A percentile compares a stretch with the other conserved stretches of the same genome.
phyloP scores from a whole-genome alignment of 2,113 vertebrate species.

The Neodontobutis hainanensis region DNA sequence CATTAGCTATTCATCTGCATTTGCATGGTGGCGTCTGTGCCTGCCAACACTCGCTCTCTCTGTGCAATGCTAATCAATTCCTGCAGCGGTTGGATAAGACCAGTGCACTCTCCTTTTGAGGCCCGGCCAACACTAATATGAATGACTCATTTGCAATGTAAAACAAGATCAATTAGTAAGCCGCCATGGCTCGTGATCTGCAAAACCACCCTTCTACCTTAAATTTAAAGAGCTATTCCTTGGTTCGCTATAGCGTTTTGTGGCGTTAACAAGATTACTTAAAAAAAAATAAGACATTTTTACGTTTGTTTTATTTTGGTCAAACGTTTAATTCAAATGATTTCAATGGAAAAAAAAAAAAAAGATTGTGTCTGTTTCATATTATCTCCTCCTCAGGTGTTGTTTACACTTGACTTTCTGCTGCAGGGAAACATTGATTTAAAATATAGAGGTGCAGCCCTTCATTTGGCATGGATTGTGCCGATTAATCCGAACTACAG shows the following conservation, averaged over 20 bases:
- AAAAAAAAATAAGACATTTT: background rate
- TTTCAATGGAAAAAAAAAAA: no score
- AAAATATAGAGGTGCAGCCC: no score
- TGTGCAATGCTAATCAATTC: constrained; percentile 76
- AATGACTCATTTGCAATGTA: constrained; percentile 80
- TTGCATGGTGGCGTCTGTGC: constrained; percentile 54
- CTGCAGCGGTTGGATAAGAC: constrained; percentile 76
- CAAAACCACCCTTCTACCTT: constrained; percentile 45
- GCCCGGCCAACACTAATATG: constrained; percentile 73
- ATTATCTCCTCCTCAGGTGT: no score
- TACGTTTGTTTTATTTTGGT: no score
- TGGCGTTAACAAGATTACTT: constrained; percentile 58
- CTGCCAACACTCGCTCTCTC: constrained; percentile 65
- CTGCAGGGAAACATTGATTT: no score
- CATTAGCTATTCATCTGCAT: constrained; percentile 74
- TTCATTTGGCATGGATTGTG: no score
- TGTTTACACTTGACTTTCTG: no score
- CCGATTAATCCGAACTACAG: no score
- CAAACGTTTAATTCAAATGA: no score
- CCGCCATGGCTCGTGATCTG: constrained; percentile 37
- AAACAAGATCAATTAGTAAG: constrained; percentile 79
- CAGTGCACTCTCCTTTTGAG: constrained; percentile 63
- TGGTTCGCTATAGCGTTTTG: constrained; percentile 24
- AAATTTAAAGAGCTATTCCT: constrained; percentile 46
- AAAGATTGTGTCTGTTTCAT: no score